Conservation (phyloP, 2,113 vertebrate species). For the Cettia cetti region DNA sequence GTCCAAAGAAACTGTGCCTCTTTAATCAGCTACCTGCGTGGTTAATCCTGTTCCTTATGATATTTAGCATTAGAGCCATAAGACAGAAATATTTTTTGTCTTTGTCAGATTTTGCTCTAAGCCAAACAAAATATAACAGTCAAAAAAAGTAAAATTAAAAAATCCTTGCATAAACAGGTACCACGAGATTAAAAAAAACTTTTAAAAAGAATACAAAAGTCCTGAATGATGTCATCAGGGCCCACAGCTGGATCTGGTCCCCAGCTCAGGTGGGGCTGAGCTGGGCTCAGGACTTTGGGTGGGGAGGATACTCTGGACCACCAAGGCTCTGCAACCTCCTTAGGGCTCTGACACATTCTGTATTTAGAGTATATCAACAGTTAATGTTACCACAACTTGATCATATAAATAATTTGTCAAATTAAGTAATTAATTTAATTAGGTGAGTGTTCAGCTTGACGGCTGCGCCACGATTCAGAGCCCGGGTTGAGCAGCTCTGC, state of each 20-base stretch:
- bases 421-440: not conserved
- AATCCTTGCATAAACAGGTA: not conserved
- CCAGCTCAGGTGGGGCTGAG: not conserved
- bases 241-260: not conserved
- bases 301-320: not conserved
- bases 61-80: accelerated
- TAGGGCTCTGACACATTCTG: not conserved
- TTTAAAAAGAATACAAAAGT: accelerated
- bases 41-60: not conserved
- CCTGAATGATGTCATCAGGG: not conserved
- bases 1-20: too few relatives aligned
- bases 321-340: accelerated
- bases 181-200: not conserved
- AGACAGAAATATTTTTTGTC: not conserved
- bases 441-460: not conserved
- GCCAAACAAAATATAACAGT: not conserved
- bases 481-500: not conserved
- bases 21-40: not conserved
- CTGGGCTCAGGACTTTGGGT: accelerated
- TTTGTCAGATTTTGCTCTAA: not conserved
- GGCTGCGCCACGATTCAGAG: accelerated
- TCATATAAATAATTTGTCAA: not conserved
- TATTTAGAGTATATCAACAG: not conserved
- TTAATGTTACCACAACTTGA: not conserved
- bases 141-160: not conserved